Evolutionary conservation across 1,140 invertebrate species (phyloP).

Genomic region (Neodiprion fabricii): DNA sequence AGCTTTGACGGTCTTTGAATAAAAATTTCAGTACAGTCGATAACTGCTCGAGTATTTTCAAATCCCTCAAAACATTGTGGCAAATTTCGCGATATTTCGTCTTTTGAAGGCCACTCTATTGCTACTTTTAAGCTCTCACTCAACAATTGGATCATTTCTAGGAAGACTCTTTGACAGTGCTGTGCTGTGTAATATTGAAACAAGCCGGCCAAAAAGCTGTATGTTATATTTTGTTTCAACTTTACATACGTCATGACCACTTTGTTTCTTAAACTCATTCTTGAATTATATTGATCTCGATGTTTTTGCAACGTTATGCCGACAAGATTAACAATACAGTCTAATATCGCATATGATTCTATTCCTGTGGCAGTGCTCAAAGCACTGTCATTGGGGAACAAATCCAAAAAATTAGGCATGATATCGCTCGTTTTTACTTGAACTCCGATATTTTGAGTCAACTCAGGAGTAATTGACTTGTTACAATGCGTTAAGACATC

Average conservation of each 20-base stretch:
- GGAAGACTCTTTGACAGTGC: constrained; percentile 31
- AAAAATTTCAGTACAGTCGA: constrained; percentile 37
- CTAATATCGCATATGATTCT: not conserved
- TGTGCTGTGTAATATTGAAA: constrained; percentile 21
- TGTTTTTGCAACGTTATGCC: not conserved
- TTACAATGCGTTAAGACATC: not conserved
- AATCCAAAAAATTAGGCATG: not conserved
- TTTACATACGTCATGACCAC: constrained; percentile 18
- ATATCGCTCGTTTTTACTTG: not conserved
- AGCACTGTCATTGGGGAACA: not conserved
- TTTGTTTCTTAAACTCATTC: not conserved
- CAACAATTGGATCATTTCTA: constrained; percentile 26
- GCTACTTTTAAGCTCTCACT: constrained; percentile 27
- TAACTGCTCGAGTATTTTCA: constrained; percentile 33
- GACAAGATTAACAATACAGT: not conserved
- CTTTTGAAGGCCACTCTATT: constrained; percentile 30
- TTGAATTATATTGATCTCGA: not conserved
- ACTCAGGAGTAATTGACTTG: not conserved
- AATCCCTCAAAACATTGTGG: constrained; percentile 38
- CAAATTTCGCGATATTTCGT: constrained; percentile 31
- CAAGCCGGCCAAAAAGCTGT: constrained; percentile 24
- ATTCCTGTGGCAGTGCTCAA: not conserved
- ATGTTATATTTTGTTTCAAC: constrained; percentile 33
- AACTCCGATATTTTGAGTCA: not conserved
- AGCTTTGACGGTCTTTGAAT: constrained; percentile 33